Evolutionary conservation across 2,888 invertebrate species (phyloP), one percentile per base, ranked within the genome.

Genomic region (Resseliella maxima): DNA sequence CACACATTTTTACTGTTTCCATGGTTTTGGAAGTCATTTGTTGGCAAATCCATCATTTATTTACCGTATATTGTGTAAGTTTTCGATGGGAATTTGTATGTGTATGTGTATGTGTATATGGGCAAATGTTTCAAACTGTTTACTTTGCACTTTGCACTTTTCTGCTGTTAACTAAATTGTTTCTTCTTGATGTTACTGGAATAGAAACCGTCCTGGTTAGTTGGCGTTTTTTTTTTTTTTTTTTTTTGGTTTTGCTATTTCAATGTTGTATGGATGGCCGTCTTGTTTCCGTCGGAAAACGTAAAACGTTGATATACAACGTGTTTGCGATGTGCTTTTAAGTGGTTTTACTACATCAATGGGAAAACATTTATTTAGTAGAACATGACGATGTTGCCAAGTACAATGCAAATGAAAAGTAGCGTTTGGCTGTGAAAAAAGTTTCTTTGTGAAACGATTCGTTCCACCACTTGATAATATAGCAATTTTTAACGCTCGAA

Each of bases 141-240:
- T 72, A 35, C 35, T 72, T 72, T 72, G 72, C 72, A 72, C 72
- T 72, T 72, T 72, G 72, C 72, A 72, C 72, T 72, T 72, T 72
- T 72, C 72, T 72, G 31, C 72, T 72, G 72, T 72, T 72, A 35
- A 35, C 72, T 72, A 72, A 31, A 72, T 72, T 72, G 72, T 72
- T 72, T 72, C 31, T 72, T 15, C 8, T 1, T n/a, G 31, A 24
- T 12, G 27, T 2, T 24, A 24, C 24, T 27, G 10, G 59, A 18
- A 12, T 50, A 24, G 24, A 24, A 24, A n/a, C 24, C 24, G 59
- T 50, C 59, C 8, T 1, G 12, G 8, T 18, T 50, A 18, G 3
- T 24, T 59, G 5, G 59, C 24, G n/a, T 24, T 24, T 3, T 24
- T n/a, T 6, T 24, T 24, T 3, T 24, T 24, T n/a, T 59, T 24